Percentiles rank a stretch among this genome's conserved stretches.
Evolutionary conservation across 2,113 vertebrate species (phyloP).

Genomic region (Chamaetylas fuelleborni): DNA sequence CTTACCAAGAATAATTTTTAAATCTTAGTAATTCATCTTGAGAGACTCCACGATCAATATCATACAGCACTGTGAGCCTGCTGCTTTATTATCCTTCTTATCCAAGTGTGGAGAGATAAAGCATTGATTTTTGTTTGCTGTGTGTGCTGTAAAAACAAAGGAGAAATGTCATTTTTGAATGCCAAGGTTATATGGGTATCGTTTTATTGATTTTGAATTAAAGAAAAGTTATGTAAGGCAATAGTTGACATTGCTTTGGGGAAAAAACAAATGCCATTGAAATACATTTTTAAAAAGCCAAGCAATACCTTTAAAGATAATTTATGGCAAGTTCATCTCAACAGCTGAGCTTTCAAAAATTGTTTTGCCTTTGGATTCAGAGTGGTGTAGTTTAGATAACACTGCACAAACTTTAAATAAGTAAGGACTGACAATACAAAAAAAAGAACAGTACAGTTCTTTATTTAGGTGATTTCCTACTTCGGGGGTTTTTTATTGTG

Average conservation of each 20-base stretch:
- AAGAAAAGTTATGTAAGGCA: slow-evolving; percentile 15
- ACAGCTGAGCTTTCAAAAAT: background rate
- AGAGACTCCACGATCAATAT: slow-evolving; percentile 30
- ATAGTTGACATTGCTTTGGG: background rate
- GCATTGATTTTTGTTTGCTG: slow-evolving; percentile 47
- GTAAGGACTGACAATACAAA: background rate
- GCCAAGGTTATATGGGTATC: background rate
- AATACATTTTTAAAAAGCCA: background rate
- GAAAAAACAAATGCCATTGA: background rate
- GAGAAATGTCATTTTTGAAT: slow-evolving; percentile 34
- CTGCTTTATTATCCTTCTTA: slow-evolving; percentile 41
- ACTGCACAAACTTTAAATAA: background rate
- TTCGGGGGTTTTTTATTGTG: fast-evolving
- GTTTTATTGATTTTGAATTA: slow-evolving; percentile 44
- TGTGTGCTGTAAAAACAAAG: background rate
- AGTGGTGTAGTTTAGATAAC: background rate
- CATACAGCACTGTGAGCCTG: background rate
- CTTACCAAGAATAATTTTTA: slow-evolving; percentile 2
- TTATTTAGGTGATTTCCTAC: background rate
- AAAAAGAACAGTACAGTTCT: background rate
- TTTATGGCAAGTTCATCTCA: background rate
- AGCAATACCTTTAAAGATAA: background rate
- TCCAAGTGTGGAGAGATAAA: slow-evolving; percentile 8
- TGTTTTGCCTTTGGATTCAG: background rate
- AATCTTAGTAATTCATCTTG: slow-evolving; percentile 33